Base-by-base conservation (phyloP, 2,888 invertebrate species). In the Meghimatium bilineatum region DNA sequence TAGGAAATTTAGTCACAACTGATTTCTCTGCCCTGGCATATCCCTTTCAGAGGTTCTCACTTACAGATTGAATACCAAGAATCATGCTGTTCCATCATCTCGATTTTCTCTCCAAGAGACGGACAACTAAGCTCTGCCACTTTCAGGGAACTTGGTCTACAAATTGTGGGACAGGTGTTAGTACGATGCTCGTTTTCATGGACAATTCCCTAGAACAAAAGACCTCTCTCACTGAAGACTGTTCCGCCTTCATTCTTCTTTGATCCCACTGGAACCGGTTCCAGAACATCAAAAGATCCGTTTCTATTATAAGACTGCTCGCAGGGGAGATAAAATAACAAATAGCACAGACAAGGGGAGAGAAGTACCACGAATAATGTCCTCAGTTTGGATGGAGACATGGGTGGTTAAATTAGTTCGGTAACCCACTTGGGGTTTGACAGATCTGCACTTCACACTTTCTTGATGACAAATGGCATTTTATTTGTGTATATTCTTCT, bases 81-180 rank as follows among this genome's bases (percentile, higher is more conserved):
- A 63, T 63, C 63, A n/a, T n/a, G 8, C 44, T 44, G 44, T 44
- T 44, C 44, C n/a, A 8, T n/a, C n/a, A 14, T 49, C 26, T 32
- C 67, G 12, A 23, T 34, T 34, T 52, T 49, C n/a, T 29, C 8
- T 8, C 20, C 60, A 49, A 69, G 44, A 29, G 26, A 44, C n/a
- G n/a, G 67, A 32, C 36, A 56, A 81, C 44, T 63, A 44, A 2
- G 17, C 71, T 49, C 38, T 67, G 26, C 17, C 66, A 69, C 52
- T 52, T 80, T 23, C 60, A 52, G 44, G 1, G 44, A 8, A 36
- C 14, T 5, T 5, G 2, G 6, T 34, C 75, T 75, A 76, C 76
- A 76, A 76, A 76, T 76, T 76, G 76, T 76, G 20, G 76, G 76
- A 76, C 76, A 76, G 76, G 76, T 76, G 76, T 60, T 76, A 32